Evolutionary conservation across 2,888 invertebrate genomes (phyloP).

Genomic region (Harpagoxenus sublaevis): DNA sequence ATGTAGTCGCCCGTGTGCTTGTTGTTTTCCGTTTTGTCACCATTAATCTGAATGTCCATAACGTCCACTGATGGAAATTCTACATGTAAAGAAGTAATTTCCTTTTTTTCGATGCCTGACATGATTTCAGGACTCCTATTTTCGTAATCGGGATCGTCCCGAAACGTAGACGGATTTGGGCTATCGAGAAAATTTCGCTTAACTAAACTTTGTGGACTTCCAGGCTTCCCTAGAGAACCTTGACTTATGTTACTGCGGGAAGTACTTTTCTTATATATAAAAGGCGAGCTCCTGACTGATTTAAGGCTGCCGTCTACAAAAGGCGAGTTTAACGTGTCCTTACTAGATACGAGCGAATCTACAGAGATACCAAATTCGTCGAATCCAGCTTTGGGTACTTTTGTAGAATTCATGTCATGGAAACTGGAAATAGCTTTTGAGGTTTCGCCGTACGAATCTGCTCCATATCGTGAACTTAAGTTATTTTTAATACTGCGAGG

Average conservation of each 20-base stretch:
- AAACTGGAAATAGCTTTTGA: constrained; percentile 75
- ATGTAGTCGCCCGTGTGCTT: constrained; percentile 73
- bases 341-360: constrained; percentile 82
- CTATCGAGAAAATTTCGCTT: constrained; percentile 72
- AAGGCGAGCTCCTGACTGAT: constrained; percentile 82
- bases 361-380: constrained; percentile 84
- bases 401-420: constrained; percentile 82
- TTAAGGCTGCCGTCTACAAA: constrained; percentile 83
- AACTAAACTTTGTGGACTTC: constrained; percentile 79
- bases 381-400: constrained; percentile 83
- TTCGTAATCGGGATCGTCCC: constrained; percentile 81
- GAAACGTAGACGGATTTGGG: constrained; percentile 65
- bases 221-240: constrained; percentile 78
- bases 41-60: constrained; percentile 73
- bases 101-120: constrained; percentile 69
- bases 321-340: constrained; percentile 82
- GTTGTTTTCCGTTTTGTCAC: constrained; percentile 70
- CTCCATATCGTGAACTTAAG: constrained; percentile 77
- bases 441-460: constrained; percentile 78
- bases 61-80: constrained; percentile 80
- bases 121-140: constrained; percentile 81
- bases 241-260: constrained; percentile 80
- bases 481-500: constrained; percentile 80
- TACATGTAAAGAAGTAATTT: constrained; percentile 73
- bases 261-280: constrained; percentile 76